Conservation (phyloP, 2,113 vertebrate species). For the Platysternon megacephalum region DNA sequence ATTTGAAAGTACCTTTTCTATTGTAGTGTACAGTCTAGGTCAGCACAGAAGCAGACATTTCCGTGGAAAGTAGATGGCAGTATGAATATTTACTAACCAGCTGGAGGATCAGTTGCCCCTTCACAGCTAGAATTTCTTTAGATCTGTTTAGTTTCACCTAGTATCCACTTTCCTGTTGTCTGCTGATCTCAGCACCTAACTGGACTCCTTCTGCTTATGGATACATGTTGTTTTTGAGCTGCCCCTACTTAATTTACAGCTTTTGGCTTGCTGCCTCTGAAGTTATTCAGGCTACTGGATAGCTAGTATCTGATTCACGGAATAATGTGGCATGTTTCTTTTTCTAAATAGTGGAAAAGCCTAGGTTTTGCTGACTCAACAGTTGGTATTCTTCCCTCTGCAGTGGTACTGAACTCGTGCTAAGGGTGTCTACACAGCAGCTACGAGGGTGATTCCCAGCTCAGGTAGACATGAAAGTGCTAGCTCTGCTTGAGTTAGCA, state of each 20-base stretch:
- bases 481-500: neutral
- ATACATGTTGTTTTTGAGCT: neutral
- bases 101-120: neutral
- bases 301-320: neutral
- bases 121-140: neutral
- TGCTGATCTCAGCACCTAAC: neutral
- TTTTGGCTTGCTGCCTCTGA: neutral
- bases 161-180: neutral
- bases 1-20: neutral
- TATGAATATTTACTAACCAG: neutral
- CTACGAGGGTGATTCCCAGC: neutral
- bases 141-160: neutral
- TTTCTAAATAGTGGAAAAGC: neutral
- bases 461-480: neutral
- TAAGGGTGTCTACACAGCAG: neutral
- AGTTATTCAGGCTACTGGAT: neutral
- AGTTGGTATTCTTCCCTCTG: neutral
- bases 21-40: neutral
- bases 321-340: neutral
- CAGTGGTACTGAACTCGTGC: neutral
- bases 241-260: neutral
- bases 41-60: neutral
- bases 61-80: neutral
- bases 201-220: neutral
- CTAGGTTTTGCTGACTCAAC: neutral